Conservation (phyloP, 2,113 vertebrate genomes). For the Aegypius monachus region DNA sequence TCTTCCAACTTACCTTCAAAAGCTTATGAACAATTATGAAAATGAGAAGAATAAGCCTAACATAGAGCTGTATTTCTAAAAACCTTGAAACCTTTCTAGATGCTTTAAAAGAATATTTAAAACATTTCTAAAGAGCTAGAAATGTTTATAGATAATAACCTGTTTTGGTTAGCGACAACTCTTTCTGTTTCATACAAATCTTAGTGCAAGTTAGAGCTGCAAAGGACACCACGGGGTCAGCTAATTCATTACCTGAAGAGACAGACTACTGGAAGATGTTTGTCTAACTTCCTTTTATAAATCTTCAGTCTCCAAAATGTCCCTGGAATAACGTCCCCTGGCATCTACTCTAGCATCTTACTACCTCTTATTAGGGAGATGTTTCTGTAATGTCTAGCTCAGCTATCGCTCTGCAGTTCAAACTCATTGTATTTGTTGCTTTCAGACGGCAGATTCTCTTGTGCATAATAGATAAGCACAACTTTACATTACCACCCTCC, state of each 20-base stretch:
- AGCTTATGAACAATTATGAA: background rate
- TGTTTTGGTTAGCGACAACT: accelerated
- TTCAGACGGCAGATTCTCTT: background rate
- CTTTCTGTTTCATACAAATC: background rate
- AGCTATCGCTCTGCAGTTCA: background rate
- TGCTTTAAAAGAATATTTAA: background rate
- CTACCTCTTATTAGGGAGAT: background rate
- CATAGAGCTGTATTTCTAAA: background rate
- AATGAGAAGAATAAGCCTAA: background rate
- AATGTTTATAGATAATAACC: background rate
- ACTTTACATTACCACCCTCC: background rate
- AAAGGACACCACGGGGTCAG: background rate
- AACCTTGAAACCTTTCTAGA: background rate
- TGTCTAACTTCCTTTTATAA: background rate
- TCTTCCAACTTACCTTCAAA: background rate
- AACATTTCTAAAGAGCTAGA: background rate
- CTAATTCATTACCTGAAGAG: background rate
- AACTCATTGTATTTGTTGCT: background rate
- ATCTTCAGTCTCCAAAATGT: background rate
- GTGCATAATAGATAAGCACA: background rate
- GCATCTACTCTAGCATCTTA: background rate
- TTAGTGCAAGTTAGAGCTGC: background rate
- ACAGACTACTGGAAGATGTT: background rate
- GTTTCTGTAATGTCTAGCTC: background rate
- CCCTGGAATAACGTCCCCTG: background rate